Conservation (phyloP, 2,888 invertebrate genomes). For the Ochropleura leucogaster region DNA sequence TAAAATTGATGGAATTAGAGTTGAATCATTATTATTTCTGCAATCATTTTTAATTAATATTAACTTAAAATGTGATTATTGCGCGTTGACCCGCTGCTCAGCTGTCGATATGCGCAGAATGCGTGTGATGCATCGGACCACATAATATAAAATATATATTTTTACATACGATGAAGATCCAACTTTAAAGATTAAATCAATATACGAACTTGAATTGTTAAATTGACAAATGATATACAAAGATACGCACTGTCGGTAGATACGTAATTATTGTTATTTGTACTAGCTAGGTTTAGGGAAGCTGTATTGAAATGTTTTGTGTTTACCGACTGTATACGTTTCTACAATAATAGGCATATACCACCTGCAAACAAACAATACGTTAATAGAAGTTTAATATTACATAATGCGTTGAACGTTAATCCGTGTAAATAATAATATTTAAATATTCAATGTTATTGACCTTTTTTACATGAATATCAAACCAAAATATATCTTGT, state of each 20-base stretch:
- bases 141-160: constrained; percentile 48
- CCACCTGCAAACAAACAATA: constrained; percentile 34
- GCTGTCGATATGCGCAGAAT: constrained; percentile 45
- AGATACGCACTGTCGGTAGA: constrained; percentile 53
- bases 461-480: background rate
- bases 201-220: constrained; percentile 38
- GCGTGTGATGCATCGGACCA: constrained; percentile 63
- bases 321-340: constrained; percentile 59
- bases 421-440: constrained; percentile 30
- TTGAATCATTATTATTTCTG: constrained; percentile 41
- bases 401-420: constrained; percentile 21
- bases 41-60: constrained; percentile 29
- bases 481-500: constrained; percentile 20
- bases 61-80: constrained; percentile 41
- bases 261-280: constrained; percentile 47
- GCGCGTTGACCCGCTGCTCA: constrained; percentile 45
- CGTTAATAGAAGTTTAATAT: background rate
- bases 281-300: constrained; percentile 49
- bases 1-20: constrained; percentile 46
- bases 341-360: constrained; percentile 53
- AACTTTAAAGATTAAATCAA: constrained; percentile 31
- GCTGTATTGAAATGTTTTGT: constrained; percentile 35
- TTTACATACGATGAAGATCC: constrained; percentile 50
- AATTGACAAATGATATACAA: constrained; percentile 39
- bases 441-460: constrained; percentile 10